These are phyloP conservation scores for Parelbella ahira DNA, from an alignment of 2,888 invertebrate species.

Conservation along the genomic window DNA sequence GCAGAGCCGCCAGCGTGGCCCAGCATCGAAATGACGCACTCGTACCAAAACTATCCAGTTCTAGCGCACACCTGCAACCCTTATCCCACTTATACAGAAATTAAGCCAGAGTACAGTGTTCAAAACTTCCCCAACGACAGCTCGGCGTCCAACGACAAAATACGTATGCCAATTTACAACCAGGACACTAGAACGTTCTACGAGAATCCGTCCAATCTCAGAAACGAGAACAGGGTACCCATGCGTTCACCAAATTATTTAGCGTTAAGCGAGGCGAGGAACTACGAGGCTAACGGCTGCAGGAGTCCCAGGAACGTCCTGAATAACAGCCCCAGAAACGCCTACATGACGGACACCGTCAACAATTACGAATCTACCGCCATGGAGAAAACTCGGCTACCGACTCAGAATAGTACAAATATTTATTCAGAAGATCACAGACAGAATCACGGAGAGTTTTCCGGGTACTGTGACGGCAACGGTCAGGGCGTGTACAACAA, in stretches of 20 bases:
- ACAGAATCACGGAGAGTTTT: conserved; percentile 48
- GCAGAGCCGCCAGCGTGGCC: conserved; percentile 79
- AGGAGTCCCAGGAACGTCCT: conserved; percentile 62
- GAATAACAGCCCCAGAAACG: conserved; percentile 57
- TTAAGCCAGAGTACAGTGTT: conserved; percentile 58
- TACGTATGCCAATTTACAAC: conserved; percentile 49
- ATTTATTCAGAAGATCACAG: conserved; percentile 56
- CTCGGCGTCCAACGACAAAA: conserved; percentile 39
- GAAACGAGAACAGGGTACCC: conserved; percentile 49
- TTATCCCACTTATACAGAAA: conserved; percentile 69
- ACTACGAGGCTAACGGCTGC: conserved; percentile 54
- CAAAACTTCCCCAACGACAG: conserved; percentile 44
- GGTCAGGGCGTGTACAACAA: conserved; percentile 40
- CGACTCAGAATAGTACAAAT: conserved; percentile 37
- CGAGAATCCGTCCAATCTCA: conserved; percentile 57
- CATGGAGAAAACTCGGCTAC: conserved; percentile 43
- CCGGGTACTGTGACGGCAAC: conserved; percentile 52
- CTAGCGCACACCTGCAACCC: conserved; percentile 59
- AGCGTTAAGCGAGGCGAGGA: conserved; percentile 47
- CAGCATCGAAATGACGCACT: conserved; percentile 65
- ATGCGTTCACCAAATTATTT: conserved; percentile 58
- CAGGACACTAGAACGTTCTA: conserved; percentile 57
- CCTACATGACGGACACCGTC: conserved; percentile 48
- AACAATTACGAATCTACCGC: conserved; percentile 50
- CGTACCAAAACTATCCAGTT: conserved; percentile 72